Evolutionary conservation across 1,140 invertebrate genomes (phyloP).

Genomic region (Lasioglossum albipes): DNA sequence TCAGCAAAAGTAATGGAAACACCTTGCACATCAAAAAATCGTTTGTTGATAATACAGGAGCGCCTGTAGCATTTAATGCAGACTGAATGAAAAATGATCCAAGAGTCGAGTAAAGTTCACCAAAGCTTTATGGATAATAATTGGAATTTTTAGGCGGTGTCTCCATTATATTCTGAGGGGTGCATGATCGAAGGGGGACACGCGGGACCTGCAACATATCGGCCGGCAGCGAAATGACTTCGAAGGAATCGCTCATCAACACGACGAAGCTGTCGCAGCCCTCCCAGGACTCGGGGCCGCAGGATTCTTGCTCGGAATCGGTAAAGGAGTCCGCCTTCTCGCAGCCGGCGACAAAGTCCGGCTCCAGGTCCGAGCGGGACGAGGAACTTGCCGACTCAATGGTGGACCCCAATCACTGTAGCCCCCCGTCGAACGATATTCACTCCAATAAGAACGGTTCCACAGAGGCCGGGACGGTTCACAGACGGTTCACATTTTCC

Average conservation of each 20-base stretch:
- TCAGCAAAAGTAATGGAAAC: too few species aligned
- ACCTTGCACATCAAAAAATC: too few species aligned
- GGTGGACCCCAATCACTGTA: constrained; percentile 64
- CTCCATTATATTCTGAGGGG: too few species aligned
- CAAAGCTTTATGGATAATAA: too few species aligned
- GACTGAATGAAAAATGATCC: too few species aligned
- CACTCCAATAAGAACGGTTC: background rate
- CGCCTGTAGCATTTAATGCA: too few species aligned
- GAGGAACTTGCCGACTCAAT: constrained; percentile 80
- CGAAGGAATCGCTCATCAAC: constrained; percentile 80
- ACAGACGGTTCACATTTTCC: constrained; percentile 4
- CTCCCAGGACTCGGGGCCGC: constrained; percentile 51
- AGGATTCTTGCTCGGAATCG: constrained; percentile 71
- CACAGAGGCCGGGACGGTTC: background rate
- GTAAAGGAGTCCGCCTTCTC: constrained; percentile 62
- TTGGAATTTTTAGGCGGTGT: too few species aligned
- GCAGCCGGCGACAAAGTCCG: constrained; percentile 58
- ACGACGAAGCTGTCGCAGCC: constrained; percentile 76
- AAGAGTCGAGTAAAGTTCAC: too few species aligned
- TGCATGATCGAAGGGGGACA: background rate
- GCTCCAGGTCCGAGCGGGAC: constrained; percentile 76
- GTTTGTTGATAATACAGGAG: too few species aligned
- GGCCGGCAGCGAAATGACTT: constrained; percentile 79
- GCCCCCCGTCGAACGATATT: background rate
- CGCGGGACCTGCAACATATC: constrained; percentile 77